Percentiles rank a stretch among this genome's conserved stretches.
Evolutionary conservation across 2,888 invertebrate species (phyloP).

Genomic region (Drosophila ustulata): DNA sequence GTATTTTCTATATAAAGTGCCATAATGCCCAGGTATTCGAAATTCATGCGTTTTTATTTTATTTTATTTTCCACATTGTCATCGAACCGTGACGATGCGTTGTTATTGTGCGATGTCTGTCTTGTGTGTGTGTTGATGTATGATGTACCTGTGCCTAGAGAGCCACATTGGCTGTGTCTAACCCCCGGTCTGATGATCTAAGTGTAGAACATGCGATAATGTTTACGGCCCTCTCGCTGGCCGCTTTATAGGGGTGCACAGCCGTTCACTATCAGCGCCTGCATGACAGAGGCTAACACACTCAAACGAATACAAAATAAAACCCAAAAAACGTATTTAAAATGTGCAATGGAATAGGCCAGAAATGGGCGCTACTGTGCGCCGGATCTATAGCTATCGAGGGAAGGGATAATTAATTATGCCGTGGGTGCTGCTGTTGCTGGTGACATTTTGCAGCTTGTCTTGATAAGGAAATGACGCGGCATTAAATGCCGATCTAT

Average conservation of each 20-base stretch:
- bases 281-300: conserved; percentile 52
- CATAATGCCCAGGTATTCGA: conserved; percentile 37
- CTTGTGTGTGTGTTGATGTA: conserved; percentile 16
- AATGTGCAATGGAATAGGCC: conserved; percentile 37
- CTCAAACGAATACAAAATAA: background rate
- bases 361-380: conserved; percentile 38
- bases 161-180: conserved; percentile 32
- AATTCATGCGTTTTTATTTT: conserved; percentile 48
- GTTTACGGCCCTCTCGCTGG: conserved; percentile 57
- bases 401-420: conserved; percentile 69
- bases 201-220: conserved; percentile 77
- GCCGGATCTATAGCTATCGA: conserved; percentile 24
- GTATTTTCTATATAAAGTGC: conserved; percentile 9
- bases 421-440: conserved; percentile 47
- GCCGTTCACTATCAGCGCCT: conserved; percentile 57
- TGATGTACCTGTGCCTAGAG: conserved; percentile 66
- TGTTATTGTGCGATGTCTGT: conserved; percentile 40
- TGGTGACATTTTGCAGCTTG: conserved; percentile 66
- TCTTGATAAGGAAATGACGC: conserved; percentile 74
- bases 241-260: conserved; percentile 67
- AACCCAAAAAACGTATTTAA: conserved; percentile 13
- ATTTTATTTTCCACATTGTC: conserved; percentile 61
- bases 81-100: conserved; percentile 75
- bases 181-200: conserved; percentile 75
- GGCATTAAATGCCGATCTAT: conserved; percentile 48